A percentile compares a stretch with the other conserved stretches of the same genome.
Evolutionary conservation across 2,888 invertebrate genomes (phyloP).

Genomic region (Epicampocera succincta): DNA sequence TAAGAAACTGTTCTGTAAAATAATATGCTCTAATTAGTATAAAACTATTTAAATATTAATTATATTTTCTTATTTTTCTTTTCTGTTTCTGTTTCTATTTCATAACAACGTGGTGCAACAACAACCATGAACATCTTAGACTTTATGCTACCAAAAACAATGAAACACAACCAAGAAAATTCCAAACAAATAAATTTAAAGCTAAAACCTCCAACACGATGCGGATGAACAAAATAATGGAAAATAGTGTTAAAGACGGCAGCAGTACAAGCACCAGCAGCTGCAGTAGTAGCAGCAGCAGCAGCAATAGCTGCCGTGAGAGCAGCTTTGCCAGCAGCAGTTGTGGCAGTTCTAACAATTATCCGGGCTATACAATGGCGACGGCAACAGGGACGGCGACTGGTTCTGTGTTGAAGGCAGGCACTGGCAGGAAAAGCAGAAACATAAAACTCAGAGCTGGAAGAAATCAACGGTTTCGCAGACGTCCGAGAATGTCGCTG

Average conservation of each 20-base stretch:
- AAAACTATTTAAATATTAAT: slow-evolving; percentile 18
- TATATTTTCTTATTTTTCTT: neutral
- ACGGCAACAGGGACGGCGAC: neutral
- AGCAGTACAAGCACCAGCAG: neutral
- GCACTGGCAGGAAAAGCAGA: slow-evolving; percentile 6
- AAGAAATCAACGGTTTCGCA: slow-evolving; percentile 60
- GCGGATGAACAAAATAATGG: slow-evolving; percentile 43
- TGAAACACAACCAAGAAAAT: slow-evolving; percentile 32
- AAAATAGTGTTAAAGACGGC: slow-evolving; percentile 35
- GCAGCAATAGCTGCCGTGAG: slow-evolving; percentile 24
- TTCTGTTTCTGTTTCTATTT: slow-evolving; percentile 1
- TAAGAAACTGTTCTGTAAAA: neutral
- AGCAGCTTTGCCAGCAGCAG: slow-evolving; percentile 25
- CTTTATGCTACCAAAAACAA: slow-evolving; percentile 31
- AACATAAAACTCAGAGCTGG: slow-evolving; percentile 14
- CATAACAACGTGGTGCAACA: neutral
- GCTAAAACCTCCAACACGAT: slow-evolving; percentile 47
- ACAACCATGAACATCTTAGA: slow-evolving; percentile 14
- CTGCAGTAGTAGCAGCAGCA: neutral
- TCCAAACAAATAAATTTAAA: slow-evolving; percentile 43
- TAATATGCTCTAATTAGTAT: slow-evolving; percentile 35
- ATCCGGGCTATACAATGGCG: neutral
- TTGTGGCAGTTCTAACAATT: slow-evolving; percentile 25
- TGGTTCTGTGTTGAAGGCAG: neutral
- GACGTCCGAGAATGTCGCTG: slow-evolving; percentile 74